Percentiles rank a stretch among this genome's conserved stretches.
phyloP scores from a whole-genome alignment of 1,140 invertebrate genomes.

The Cyrtorhinus lividipennis region DNA sequence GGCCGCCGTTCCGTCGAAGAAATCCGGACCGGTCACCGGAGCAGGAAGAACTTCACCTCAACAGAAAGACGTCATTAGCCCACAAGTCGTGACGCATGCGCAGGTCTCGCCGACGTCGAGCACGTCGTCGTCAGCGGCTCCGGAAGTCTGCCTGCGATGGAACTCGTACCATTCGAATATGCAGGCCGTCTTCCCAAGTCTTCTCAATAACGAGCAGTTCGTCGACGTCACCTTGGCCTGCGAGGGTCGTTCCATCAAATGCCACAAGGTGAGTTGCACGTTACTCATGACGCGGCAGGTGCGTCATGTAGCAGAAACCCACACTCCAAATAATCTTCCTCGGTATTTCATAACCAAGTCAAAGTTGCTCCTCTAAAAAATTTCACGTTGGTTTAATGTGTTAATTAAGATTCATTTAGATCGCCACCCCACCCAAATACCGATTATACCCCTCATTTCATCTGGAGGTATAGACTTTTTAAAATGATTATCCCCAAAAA shows the following conservation, averaged over 20 bases:
- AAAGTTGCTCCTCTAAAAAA: too few species aligned
- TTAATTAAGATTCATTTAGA: too few species aligned
- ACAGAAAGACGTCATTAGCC: background rate
- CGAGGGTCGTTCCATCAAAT: constrained; percentile 71
- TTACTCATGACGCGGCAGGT: too few species aligned
- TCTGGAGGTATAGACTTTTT: too few species aligned
- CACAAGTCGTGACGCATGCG: background rate
- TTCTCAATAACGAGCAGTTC: constrained; percentile 67
- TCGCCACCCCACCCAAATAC: too few species aligned
- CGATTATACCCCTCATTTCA: too few species aligned
- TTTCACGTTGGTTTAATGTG: too few species aligned
- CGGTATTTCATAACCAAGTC: too few species aligned
- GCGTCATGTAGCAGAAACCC: too few species aligned
- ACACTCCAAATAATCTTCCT: too few species aligned
- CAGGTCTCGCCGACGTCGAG: background rate
- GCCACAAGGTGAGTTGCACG: constrained; percentile 57
- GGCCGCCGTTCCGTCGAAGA: background rate
- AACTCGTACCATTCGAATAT: constrained; percentile 75
- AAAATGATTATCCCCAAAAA: too few species aligned
- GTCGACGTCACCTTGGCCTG: constrained; percentile 81
- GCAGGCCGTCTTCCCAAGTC: constrained; percentile 59
- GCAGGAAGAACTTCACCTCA: background rate
- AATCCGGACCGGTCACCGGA: background rate
- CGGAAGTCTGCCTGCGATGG: constrained; percentile 62
- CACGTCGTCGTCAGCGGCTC: constrained; percentile 2